Conservation (phyloP, 1,140 invertebrate species). For the Drosophila burlai region DNA sequence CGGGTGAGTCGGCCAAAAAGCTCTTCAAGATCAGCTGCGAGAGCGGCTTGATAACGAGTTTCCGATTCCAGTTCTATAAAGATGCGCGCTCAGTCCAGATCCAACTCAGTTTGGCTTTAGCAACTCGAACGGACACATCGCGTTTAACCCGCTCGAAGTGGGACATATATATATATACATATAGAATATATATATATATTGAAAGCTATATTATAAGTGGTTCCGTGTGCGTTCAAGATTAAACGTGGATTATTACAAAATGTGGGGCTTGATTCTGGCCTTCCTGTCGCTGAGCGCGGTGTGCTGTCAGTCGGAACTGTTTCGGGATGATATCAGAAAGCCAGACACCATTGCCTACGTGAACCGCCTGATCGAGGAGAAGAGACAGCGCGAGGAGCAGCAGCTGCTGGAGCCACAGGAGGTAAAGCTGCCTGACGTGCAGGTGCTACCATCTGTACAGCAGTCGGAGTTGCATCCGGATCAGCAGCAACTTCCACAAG, state of each 20-base stretch:
- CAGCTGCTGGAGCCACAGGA: neutral
- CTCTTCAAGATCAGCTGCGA: constrained; percentile 7
- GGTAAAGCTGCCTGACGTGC: neutral
- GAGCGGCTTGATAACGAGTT: constrained; percentile 64
- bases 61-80: constrained; percentile 65
- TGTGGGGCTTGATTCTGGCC: constrained; percentile 53
- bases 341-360: constrained; percentile 25
- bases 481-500: neutral
- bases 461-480: constrained; percentile 6
- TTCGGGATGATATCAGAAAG: constrained; percentile 31
- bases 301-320: constrained; percentile 25
- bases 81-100: constrained; percentile 19
- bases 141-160: neutral
- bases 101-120: constrained; percentile 49
- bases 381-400: constrained; percentile 2
- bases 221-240: constrained; percentile 50
- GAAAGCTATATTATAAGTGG: constrained; percentile 9
- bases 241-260: constrained; percentile 39
- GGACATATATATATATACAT: constrained; percentile 11
- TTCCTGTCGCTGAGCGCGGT: constrained; percentile 36
- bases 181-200: constrained; percentile 18
- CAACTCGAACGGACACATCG: constrained; percentile 17
- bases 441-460: neutral
- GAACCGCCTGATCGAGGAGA: constrained; percentile 1
- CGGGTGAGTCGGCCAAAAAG: constrained; percentile 18